Evolutionary conservation across 2,113 vertebrate genomes (phyloP).

Genomic region (Balaeniceps rex): DNA sequence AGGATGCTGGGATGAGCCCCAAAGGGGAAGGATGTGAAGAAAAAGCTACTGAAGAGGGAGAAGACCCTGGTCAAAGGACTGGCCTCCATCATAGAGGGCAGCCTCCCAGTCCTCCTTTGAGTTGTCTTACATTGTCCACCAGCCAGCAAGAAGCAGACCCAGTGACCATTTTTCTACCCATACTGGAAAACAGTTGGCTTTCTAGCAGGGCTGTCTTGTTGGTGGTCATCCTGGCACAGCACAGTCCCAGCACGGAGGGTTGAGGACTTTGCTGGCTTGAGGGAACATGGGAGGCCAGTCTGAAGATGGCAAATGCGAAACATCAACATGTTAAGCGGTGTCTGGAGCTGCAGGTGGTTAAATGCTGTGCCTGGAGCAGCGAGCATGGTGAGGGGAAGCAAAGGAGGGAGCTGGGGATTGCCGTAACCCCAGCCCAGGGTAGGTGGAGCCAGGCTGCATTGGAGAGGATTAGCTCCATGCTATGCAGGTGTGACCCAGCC

Average conservation of each 20-base stretch:
- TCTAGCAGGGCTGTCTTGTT: neutral
- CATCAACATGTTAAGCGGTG: fast-evolving
- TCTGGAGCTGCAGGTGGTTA: neutral
- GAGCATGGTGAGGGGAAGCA: neutral
- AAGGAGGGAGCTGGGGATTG: neutral
- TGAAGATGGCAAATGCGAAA: neutral
- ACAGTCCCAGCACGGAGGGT: fast-evolving
- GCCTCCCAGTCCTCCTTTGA: neutral
- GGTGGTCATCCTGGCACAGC: neutral
- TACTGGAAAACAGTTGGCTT: neutral
- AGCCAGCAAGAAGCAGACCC: neutral
- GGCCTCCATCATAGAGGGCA: neutral
- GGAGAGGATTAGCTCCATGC: neutral
- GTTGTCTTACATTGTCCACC: neutral
- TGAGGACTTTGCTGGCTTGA: neutral
- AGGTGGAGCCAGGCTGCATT: fast-evolving
- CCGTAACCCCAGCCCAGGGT: neutral
- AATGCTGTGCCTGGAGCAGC: neutral
- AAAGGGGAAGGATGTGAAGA: neutral
- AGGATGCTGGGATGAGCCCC: neutral
- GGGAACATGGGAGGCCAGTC: neutral
- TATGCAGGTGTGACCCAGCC: neutral
- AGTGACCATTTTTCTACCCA: neutral
- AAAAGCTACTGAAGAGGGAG: neutral
- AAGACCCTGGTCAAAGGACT: neutral